These are phyloP conservation scores for Cossypha dichroa DNA, from an alignment of 2,797 vertebrate species.

Conservation along the genomic window DNA sequence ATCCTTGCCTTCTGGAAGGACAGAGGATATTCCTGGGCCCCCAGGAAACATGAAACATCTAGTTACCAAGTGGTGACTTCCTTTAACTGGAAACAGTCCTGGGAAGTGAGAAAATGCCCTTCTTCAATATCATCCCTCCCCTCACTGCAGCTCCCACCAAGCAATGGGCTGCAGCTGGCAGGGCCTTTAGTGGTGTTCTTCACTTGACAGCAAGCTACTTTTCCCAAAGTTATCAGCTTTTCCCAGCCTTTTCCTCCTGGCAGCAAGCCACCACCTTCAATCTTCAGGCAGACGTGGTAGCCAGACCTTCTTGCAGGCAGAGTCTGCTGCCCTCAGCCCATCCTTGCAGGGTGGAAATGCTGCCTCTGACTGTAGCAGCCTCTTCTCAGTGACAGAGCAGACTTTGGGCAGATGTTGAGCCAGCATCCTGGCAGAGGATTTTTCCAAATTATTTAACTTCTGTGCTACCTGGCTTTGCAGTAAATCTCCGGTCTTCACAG, in stretches of 20 bases:
- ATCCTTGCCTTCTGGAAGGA: background rate
- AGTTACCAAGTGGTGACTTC: background rate
- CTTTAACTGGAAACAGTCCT: background rate
- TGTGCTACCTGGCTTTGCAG: background rate
- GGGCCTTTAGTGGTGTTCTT: background rate
- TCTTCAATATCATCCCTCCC: background rate
- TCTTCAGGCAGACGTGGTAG: background rate
- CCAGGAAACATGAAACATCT: background rate
- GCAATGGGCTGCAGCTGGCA: background rate
- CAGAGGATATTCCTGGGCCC: background rate
- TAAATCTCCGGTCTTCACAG: background rate
- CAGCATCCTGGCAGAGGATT: background rate
- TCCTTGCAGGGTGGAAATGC: background rate
- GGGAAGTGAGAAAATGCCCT: background rate
- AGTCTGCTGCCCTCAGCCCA: background rate
- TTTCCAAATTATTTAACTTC: background rate
- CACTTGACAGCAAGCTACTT: background rate
- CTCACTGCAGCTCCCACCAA: rapidly evolving
- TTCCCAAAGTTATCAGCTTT: background rate
- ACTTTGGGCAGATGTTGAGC: background rate
- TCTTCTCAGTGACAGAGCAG: background rate
- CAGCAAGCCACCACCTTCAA: background rate
- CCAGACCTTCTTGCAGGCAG: background rate
- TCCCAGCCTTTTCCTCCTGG: background rate
- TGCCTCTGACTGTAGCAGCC: background rate